Base-by-base conservation (phyloP, 2,888 invertebrate species). In the Drosophila mayaguana region DNA sequence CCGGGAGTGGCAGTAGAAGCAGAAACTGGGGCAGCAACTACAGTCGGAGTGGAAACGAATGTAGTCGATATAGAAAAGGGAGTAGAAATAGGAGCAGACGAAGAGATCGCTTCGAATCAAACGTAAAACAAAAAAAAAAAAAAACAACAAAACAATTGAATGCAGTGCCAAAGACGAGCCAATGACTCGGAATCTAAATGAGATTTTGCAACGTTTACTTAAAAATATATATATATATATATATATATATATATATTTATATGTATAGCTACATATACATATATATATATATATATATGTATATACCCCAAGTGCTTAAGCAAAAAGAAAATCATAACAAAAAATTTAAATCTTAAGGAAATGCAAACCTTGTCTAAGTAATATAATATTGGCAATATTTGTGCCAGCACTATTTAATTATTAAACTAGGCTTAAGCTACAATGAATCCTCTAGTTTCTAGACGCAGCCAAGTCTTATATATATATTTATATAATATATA, bases 131-230 rank as follows among this genome's bases (percentile, higher is more conserved):
- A 34, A 53, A 2, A 28, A 28, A 28, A 45, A 14, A 11, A 20
- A n/a, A 28, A 28, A 45, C 9, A 11, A 20, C 14, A 28, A 36
- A 57, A 16, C 7, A 32, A 54, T 38, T 51, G 43, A 42, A 62
- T 62, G 59, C 63, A 78, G 90, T 86, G 83, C 86, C 86, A 90
- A 88, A 88, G 89, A 85, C 81, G 87, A 90, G 89, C 72, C 55
- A 68, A 68, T 63, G 74, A 60, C 88, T 87, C 90, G 87, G 87
- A 87, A 75, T 72, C 78, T 70, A 54, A n/a, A 74, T 90, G 90
- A 89, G 89, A 85, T 90, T 90, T 50, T 83, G 67, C 83, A 80
- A 83, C 46, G 79, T 66, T 85, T 85, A 87, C 88, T 84, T 88
- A 88, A 81, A 28, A 28, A n/a, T 73, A 78, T 61, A 76, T 16